phyloP scores from a whole-genome alignment of 2,888 invertebrate genomes.

The Diplazon laetatorius region DNA sequence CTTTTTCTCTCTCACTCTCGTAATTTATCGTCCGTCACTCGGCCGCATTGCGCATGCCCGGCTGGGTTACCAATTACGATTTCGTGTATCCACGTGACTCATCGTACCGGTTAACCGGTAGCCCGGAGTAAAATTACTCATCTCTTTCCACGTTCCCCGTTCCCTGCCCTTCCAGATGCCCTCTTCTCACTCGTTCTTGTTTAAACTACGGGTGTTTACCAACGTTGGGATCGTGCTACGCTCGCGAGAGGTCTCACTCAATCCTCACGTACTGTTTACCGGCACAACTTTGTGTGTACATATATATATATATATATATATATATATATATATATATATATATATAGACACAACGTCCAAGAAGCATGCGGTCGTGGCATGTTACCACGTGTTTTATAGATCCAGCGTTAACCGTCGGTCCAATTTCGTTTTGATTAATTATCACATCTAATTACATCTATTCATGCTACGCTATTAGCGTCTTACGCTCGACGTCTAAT shows the following conservation, averaged over 20 bases:
- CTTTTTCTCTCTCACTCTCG: conserved; percentile 30
- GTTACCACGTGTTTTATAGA: conserved; percentile 11
- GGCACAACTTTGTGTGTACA: neutral
- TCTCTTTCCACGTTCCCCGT: conserved; percentile 46
- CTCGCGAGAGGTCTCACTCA: conserved; percentile 60
- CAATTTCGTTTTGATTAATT: conserved; percentile 61
- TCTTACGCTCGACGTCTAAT: conserved; percentile 45
- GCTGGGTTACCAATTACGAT: conserved; percentile 66
- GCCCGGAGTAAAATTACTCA: conserved; percentile 58
- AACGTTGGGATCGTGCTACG: conserved; percentile 25
- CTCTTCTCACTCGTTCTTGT: conserved; percentile 38
- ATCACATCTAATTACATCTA: conserved; percentile 63
- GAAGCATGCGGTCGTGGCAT: conserved; percentile 8
- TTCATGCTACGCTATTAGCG: conserved; percentile 59
- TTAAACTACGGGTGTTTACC: conserved; percentile 22
- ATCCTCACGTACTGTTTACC: conserved; percentile 26
- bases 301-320: neutral
- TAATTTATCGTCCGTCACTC: conserved; percentile 65
- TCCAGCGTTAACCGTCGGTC: conserved; percentile 43
- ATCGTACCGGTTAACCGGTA: conserved; percentile 60
- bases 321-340: neutral
- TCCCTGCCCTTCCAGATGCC: no score
- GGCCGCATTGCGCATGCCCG: conserved; percentile 49
- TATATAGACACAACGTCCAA: neutral
- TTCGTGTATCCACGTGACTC: conserved; percentile 63